A percentile compares a stretch with the other conserved stretches of the same genome.
phyloP scores from a whole-genome alignment of 2,888 invertebrate genomes.

The Callimorpha dominula region DNA sequence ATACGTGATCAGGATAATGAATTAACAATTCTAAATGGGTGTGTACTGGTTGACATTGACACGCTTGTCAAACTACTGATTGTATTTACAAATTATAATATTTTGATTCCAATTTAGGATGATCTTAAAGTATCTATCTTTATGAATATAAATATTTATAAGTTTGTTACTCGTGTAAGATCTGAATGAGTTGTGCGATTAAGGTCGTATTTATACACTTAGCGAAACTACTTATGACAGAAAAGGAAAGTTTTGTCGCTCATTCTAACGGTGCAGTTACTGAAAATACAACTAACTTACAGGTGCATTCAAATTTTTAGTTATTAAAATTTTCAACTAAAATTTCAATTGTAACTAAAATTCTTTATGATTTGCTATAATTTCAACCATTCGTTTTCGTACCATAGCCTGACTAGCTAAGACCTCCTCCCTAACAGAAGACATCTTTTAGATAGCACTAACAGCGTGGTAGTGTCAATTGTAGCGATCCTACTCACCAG shows the following conservation, averaged over 20 bases:
- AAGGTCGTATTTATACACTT: neutral
- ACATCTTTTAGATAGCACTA: no score
- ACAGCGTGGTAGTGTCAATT: no score
- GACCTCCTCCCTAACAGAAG: no score
- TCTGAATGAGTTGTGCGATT: neutral
- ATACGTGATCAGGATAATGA: slow-evolving; percentile 22
- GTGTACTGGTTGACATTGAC: slow-evolving; percentile 17
- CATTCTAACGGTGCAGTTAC: neutral
- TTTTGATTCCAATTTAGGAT: slow-evolving; percentile 5
- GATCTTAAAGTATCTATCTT: neutral
- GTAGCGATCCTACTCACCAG: no score
- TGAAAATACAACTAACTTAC: no score
- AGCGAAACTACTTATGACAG: neutral
- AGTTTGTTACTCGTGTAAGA: neutral
- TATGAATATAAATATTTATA: neutral
- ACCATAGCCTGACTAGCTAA: no score
- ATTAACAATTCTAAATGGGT: slow-evolving; percentile 28
- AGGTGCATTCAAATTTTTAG: no score
- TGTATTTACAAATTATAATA: slow-evolving; percentile 1
- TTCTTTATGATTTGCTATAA: no score
- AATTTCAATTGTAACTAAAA: no score
- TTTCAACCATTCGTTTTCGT: no score
- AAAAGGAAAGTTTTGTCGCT: neutral
- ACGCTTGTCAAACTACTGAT: slow-evolving; percentile 9
- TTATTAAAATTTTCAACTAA: no score